Conservation (phyloP, 2,888 invertebrate genomes). For the Adelphocoris suturalis region DNA sequence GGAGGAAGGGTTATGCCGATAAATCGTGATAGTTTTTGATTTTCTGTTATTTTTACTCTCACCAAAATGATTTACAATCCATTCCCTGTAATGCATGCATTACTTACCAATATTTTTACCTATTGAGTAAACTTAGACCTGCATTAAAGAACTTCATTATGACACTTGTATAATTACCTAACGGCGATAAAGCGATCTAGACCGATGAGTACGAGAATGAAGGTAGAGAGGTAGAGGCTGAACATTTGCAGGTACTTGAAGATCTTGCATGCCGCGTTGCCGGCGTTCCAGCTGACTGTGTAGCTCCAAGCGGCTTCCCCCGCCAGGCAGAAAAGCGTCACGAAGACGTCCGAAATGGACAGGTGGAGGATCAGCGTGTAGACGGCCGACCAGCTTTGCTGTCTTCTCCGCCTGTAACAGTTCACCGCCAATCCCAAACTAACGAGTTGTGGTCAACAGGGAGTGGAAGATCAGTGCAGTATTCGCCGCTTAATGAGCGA, state of each 20-base stretch:
- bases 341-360: constrained; percentile 90
- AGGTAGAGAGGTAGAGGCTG: constrained; percentile 89
- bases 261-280: constrained; percentile 87
- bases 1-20: no score
- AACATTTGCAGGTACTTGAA: constrained; percentile 91
- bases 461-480: no score
- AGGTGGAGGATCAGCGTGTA: constrained; percentile 89
- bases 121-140: no score
- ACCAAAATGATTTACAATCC: no score
- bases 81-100: no score
- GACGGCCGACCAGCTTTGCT: constrained; percentile 78
- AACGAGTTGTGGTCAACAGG: no score
- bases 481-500: no score
- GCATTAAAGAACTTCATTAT: no score
- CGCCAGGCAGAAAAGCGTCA: constrained; percentile 86
- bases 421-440: neutral
- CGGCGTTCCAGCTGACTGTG: constrained; percentile 89
- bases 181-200: constrained; percentile 90
- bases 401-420: constrained; percentile 73
- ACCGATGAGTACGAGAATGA: constrained; percentile 89
- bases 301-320: constrained; percentile 91
- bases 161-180: constrained; percentile 77
- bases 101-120: no score
- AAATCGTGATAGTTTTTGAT: no score
- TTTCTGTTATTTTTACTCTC: no score